Conservation (phyloP, 1,140 invertebrate genomes). For the Muscidifurax raptorellus region DNA sequence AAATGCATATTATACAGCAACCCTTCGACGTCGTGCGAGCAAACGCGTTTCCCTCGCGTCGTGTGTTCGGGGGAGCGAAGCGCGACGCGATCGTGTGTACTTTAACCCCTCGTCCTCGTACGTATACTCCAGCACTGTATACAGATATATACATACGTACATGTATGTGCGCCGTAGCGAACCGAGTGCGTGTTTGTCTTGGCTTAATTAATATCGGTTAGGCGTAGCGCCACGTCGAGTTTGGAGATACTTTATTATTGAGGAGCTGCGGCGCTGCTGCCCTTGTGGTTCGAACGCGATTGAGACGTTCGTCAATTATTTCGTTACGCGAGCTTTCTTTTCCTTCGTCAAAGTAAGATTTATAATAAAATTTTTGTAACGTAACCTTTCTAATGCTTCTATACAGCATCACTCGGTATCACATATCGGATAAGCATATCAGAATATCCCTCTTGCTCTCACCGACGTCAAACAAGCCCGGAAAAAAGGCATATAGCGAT, state of each 20-base stretch:
- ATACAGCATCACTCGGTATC: background rate
- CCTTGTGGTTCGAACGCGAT: background rate
- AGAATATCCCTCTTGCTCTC: background rate
- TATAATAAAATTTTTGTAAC: too few relatives aligned
- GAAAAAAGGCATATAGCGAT: slow-evolving; percentile 29
- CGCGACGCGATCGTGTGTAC: slow-evolving; percentile 38
- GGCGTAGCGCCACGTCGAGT: background rate
- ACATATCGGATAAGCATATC: background rate
- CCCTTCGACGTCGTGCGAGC: background rate
- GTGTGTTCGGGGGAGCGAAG: background rate
- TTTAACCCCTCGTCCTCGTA: slow-evolving; percentile 45
- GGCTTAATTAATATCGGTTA: slow-evolving; percentile 64
- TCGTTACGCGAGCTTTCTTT: background rate
- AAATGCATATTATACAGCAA: slow-evolving; percentile 64
- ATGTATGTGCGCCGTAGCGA: background rate
- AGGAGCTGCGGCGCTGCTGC: slow-evolving; percentile 7
- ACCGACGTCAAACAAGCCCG: background rate
- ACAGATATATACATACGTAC: too few relatives aligned
- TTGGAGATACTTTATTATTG: slow-evolving; percentile 37
- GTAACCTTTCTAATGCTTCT: background rate
- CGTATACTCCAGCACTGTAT: background rate
- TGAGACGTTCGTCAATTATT: background rate
- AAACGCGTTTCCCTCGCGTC: slow-evolving; percentile 8
- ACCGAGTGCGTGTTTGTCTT: slow-evolving; percentile 55
- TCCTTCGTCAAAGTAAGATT: too few relatives aligned